These are phyloP conservation scores for Zoanthus sociatus DNA, from an alignment of 92 coral and sea anemone genomes.

Conservation along the genomic window DNA sequence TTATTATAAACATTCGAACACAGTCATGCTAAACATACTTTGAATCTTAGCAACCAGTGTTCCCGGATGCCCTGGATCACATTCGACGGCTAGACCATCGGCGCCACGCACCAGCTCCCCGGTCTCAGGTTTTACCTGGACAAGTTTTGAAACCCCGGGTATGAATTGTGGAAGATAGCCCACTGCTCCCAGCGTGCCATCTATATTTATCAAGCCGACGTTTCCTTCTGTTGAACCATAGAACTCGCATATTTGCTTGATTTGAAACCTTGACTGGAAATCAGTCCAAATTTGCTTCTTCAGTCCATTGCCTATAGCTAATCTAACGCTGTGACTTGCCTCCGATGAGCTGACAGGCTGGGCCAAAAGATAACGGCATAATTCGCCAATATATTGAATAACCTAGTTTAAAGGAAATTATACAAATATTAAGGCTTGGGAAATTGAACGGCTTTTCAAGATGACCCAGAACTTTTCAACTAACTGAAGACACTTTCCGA, in stretches of 20 bases:
- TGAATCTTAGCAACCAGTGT: slow-evolving; percentile 75
- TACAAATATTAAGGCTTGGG: no score
- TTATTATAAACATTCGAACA: neutral
- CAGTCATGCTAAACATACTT: neutral
- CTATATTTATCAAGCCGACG: slow-evolving; percentile 73
- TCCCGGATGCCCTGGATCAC: slow-evolving; percentile 88
- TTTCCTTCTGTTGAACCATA: slow-evolving; percentile 95
- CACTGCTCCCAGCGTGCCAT: slow-evolving; percentile 78
- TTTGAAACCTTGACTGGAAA: slow-evolving; percentile 86
- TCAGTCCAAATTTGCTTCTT: slow-evolving; percentile 89
- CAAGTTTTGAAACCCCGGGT: slow-evolving; percentile 59
- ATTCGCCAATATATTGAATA: slow-evolving; percentile 90
- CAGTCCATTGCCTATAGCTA: slow-evolving; percentile 90
- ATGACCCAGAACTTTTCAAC: no score
- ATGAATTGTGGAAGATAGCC: slow-evolving; percentile 74
- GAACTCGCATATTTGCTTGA: slow-evolving; percentile 82
- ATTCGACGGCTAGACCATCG: slow-evolving; percentile 85
- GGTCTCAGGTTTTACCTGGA: slow-evolving; percentile 80
- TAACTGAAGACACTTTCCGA: no score
- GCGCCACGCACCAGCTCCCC: slow-evolving; percentile 83
- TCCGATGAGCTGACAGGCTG: slow-evolving; percentile 87
- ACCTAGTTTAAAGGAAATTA: slow-evolving; percentile 50
- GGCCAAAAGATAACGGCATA: slow-evolving; percentile 92
- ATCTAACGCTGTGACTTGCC: slow-evolving; percentile 74
- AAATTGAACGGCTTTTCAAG: no score